A percentile compares a stretch with the other conserved stretches of the same genome.
Conservation (phyloP, 2,888 invertebrate genomes). For the Falcaria lacertinaria region DNA sequence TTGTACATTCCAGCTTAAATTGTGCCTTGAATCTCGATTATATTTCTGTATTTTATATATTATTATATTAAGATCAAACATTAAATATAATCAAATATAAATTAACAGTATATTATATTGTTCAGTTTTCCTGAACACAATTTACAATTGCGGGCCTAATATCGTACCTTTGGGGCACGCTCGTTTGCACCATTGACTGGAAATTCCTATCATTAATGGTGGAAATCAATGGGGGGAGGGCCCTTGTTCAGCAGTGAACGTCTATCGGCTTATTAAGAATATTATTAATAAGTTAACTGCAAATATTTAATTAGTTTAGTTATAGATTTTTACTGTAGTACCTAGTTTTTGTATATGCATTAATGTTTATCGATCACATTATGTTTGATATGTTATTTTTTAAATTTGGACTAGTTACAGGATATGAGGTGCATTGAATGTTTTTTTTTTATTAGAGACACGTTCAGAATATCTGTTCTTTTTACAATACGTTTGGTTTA, state of each 20-base stretch:
- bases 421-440: not conserved
- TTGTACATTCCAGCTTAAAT: slow-evolving; percentile 12
- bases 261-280: too few relatives aligned
- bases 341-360: slow-evolving; percentile 4
- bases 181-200: too few relatives aligned
- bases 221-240: too few relatives aligned
- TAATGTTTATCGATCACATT: not conserved
- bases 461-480: not conserved
- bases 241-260: too few relatives aligned
- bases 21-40: slow-evolving; percentile 35
- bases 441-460: not conserved
- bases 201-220: too few relatives aligned
- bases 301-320: slow-evolving; percentile 32
- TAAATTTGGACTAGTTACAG: not conserved
- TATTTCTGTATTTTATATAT: not conserved
- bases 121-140: slow-evolving; percentile 7
- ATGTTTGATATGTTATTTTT: not conserved
- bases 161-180: slow-evolving; percentile 40
- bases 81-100: not conserved
- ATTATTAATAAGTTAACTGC: slow-evolving; percentile 18
- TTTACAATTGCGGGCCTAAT: slow-evolving; percentile 29
- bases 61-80: not conserved
- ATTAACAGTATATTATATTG: not conserved
- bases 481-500: too few relatives aligned
- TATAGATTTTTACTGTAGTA: slow-evolving; percentile 20